A percentile compares a stretch with the other conserved stretches of the same genome.
Conservation (phyloP, 2,113 vertebrate genomes). For the Picathartes gymnocephalus region DNA sequence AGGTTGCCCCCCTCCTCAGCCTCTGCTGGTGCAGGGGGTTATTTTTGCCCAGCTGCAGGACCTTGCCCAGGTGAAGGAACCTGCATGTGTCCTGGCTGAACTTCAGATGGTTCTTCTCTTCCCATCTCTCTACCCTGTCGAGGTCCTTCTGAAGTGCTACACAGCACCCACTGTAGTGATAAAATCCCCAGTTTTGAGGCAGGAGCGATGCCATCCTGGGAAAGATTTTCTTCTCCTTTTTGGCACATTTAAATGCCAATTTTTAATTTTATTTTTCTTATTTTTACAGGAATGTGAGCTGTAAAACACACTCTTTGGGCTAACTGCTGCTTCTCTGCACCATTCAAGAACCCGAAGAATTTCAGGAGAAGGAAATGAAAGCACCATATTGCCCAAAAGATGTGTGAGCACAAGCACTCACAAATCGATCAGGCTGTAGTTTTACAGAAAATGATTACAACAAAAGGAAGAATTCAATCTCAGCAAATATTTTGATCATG, state of each 20-base stretch:
- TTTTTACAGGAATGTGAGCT: neutral
- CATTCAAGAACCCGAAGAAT: neutral
- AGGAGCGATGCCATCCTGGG: neutral
- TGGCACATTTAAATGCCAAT: neutral
- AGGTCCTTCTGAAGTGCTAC: neutral
- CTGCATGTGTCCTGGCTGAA: neutral
- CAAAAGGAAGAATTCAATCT: neutral
- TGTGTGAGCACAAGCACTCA: neutral
- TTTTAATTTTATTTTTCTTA: neutral
- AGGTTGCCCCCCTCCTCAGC: neutral
- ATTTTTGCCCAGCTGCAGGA: no score
- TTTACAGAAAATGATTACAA: neutral
- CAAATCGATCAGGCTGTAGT: neutral
- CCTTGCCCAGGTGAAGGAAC: neutral
- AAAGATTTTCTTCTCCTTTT: neutral
- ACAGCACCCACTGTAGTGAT: neutral
- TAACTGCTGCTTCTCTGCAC: neutral
- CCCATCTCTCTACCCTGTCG: neutral
- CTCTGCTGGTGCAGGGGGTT: neutral
- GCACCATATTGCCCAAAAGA: neutral
- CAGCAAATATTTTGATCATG: neutral
- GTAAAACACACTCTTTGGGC: neutral
- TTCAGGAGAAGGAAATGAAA: neutral
- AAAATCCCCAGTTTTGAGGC: neutral
- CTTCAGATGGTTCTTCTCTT: neutral